Percentiles rank a stretch among this genome's conserved stretches.
Evolutionary conservation across 2,113 vertebrate genomes (phyloP).

Genomic region (Mugil cephalus): DNA sequence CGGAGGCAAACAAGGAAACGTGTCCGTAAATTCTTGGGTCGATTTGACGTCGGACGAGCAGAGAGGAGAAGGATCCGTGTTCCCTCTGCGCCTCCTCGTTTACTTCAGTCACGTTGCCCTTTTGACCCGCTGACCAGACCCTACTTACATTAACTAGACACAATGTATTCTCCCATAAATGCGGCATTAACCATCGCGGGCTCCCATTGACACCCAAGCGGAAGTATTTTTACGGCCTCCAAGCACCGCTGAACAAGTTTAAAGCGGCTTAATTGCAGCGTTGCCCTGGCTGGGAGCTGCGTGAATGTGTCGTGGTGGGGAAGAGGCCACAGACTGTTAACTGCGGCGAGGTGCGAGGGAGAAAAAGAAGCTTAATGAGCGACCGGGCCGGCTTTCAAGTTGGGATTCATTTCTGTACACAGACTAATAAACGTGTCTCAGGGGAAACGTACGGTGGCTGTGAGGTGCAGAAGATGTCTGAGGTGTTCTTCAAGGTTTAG

Average conservation of each 20-base stretch:
- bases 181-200: constrained; percentile 55
- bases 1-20: constrained; percentile 59
- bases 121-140: constrained; percentile 70
- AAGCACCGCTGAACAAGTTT: constrained; percentile 76
- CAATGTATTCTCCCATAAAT: constrained; percentile 66
- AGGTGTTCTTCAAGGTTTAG: background rate
- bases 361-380: constrained; percentile 66
- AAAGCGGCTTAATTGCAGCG: constrained; percentile 71
- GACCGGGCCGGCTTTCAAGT: constrained; percentile 61
- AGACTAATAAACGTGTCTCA: constrained; percentile 53
- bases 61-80: constrained; percentile 9
- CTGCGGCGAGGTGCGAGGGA: constrained; percentile 61
- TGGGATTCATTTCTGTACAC: constrained; percentile 46
- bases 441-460: background rate
- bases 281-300: constrained; percentile 65
- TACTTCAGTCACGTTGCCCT: constrained; percentile 45
- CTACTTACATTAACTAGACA: constrained; percentile 60
- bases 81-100: constrained; percentile 19
- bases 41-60: constrained; percentile 21
- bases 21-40: constrained; percentile 56
- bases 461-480: background rate
- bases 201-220: constrained; percentile 67
- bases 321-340: constrained; percentile 64
- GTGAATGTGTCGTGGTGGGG: constrained; percentile 57
- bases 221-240: constrained; percentile 77